Conservation (phyloP, 1,140 invertebrate species). For the Camponotus floridanus region DNA sequence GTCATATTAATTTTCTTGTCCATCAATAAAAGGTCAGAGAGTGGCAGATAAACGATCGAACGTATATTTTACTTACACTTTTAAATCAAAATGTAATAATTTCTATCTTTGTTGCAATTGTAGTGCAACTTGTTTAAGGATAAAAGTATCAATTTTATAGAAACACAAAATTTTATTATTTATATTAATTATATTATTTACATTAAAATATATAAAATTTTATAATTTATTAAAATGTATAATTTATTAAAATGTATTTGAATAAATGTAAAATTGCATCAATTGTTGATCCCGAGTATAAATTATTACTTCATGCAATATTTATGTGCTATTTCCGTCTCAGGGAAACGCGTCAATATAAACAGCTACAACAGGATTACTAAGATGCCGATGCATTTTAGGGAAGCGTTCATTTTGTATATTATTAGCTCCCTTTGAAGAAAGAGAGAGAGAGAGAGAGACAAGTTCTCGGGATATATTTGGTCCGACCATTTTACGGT, state of each 20-base stretch:
- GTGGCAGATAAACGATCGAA: background rate
- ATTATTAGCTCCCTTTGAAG: conserved; percentile 31
- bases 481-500: conserved; percentile 20
- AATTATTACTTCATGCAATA: background rate
- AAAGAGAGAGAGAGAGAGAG: too few species aligned
- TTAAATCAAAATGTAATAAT: background rate
- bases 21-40: background rate
- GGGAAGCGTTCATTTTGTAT: conserved; percentile 28
- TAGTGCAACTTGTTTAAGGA: background rate
- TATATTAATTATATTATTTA: too few species aligned
- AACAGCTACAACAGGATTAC: background rate
- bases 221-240: background rate
- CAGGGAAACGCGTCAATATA: background rate
- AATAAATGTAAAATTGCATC: background rate
- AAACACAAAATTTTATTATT: background rate
- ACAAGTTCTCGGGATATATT: conserved; percentile 32
- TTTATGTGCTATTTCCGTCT: background rate
- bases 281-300: background rate
- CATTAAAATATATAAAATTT: background rate
- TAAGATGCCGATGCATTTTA: conserved; percentile 9
- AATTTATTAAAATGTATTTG: background rate
- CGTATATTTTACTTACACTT: background rate
- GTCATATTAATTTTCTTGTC: conserved; percentile 29
- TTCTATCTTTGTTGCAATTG: background rate
- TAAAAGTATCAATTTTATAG: background rate